Evolutionary conservation across 2,888 invertebrate genomes (phyloP).

Genomic region (Alloplasta piceator): DNA sequence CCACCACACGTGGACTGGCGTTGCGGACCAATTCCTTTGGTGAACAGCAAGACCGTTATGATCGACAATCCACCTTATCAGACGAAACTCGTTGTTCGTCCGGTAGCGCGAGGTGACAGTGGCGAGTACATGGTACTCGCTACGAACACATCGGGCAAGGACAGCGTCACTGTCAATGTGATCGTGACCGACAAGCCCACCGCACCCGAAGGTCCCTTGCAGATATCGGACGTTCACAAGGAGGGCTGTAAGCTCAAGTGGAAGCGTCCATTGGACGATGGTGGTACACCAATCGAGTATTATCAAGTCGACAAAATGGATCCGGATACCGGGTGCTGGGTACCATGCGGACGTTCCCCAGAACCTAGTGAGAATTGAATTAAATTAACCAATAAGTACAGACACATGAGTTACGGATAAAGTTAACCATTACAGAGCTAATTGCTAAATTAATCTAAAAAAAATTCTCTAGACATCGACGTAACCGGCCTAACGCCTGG

Average conservation of each 20-base stretch:
- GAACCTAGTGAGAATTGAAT: constrained; percentile 89
- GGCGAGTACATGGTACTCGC: constrained; percentile 95
- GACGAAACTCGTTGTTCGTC: constrained; percentile 93
- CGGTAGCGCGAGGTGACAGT: constrained; percentile 91
- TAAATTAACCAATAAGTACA: neutral
- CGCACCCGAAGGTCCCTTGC: constrained; percentile 94
- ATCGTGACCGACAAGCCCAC: constrained; percentile 94
- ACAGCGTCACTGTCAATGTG: constrained; percentile 92
- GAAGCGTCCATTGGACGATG: constrained; percentile 98
- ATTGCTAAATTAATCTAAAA: neutral
- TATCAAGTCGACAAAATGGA: constrained; percentile 98
- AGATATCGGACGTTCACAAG: constrained; percentile 95
- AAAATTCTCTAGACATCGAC: constrained; percentile 86
- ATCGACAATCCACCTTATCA: constrained; percentile 95
- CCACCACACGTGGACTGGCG: constrained; percentile 97
- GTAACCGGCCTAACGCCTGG: constrained; percentile 94
- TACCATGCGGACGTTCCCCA: constrained; percentile 92
- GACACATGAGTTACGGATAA: neutral
- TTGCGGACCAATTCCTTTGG: constrained; percentile 91
- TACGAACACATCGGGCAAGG: constrained; percentile 94
- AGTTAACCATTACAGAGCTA: neutral
- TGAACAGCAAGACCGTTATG: constrained; percentile 88
- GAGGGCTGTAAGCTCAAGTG: constrained; percentile 97
- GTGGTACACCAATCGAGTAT: constrained; percentile 96
- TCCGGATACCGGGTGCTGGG: constrained; percentile 94